A percentile compares a stretch with the other conserved stretches of the same genome.
These are phyloP conservation scores for Esperia sulphurella DNA, from an alignment of 2,888 invertebrate species.

Conservation along the genomic window DNA sequence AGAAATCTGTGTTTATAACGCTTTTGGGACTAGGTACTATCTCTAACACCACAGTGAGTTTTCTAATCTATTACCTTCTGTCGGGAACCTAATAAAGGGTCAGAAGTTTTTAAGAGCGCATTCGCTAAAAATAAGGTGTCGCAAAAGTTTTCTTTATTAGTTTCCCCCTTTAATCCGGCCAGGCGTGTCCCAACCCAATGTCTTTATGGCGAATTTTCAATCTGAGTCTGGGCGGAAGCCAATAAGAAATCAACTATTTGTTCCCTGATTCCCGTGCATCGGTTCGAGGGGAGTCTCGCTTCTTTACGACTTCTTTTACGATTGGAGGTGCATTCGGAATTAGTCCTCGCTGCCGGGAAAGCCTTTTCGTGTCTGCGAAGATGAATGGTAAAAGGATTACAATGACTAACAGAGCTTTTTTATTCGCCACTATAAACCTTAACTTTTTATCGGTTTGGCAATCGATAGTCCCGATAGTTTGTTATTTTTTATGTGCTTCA, in stretches of 20 bases:
- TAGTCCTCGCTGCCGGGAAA: conserved; percentile 66
- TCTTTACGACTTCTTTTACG: conserved; percentile 79
- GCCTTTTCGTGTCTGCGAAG: conserved; percentile 73
- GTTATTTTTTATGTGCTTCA: not conserved
- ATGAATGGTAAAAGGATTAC: conserved; percentile 75
- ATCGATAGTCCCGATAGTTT: conserved; percentile 13
- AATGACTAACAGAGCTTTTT: conserved; percentile 50
- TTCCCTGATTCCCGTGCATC: conserved; percentile 73
- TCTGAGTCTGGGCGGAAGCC: conserved; percentile 75
- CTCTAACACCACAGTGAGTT: conserved; percentile 47
- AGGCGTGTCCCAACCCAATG: conserved; percentile 77
- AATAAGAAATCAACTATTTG: conserved; percentile 79
- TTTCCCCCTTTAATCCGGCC: conserved; percentile 75
- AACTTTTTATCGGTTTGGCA: conserved; percentile 32
- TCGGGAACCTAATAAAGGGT: conserved; percentile 65
- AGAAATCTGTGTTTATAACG: conserved; percentile 41
- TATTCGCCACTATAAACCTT: conserved; percentile 27
- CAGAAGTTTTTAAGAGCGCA: conserved; percentile 68
- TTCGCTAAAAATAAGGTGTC: conserved; percentile 77
- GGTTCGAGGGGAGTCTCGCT: conserved; percentile 67
- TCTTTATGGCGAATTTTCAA: conserved; percentile 79
- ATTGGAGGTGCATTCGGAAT: conserved; percentile 78
- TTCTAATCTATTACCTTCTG: conserved; percentile 58
- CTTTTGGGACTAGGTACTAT: conserved; percentile 40
- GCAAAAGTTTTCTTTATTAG: conserved; percentile 79